A percentile compares a stretch with the other conserved stretches of the same genome.
Conservation (phyloP, 2,113 vertebrate genomes). For the Sialia sialis region DNA sequence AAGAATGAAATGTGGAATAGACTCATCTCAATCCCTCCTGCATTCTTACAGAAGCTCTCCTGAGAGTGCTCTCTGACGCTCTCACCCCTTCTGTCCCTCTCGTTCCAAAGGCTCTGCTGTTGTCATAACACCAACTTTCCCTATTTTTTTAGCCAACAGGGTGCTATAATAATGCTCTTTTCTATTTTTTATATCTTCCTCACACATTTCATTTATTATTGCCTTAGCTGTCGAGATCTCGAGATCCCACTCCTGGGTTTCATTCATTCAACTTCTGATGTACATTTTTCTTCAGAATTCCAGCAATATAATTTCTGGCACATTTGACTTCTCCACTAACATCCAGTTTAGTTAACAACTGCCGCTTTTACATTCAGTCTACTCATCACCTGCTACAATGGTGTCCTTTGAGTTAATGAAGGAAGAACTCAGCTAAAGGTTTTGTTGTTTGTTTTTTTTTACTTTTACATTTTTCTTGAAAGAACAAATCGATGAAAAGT, state of each 20-base stretch:
- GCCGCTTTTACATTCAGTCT: not conserved
- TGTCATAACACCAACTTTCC: not conserved
- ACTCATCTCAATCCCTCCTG: not conserved
- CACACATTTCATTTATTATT: not conserved
- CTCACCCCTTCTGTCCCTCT: not conserved
- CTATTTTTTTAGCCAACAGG: not conserved
- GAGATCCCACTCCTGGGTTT: not conserved
- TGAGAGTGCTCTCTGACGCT: not conserved
- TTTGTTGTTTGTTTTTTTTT: not conserved
- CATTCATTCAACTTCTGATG: not conserved
- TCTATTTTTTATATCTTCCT: not conserved
- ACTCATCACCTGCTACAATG: not conserved
- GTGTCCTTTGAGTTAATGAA: not conserved
- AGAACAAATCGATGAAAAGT: not conserved
- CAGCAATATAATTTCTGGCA: not conserved
- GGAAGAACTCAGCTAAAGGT: not conserved
- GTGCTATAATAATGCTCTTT: not conserved
- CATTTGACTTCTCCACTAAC: not conserved
- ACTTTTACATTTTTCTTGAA: not conserved
- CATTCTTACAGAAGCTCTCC: not conserved
- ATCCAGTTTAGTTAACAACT: not conserved
- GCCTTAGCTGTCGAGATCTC: not conserved
- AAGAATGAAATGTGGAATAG: not conserved
- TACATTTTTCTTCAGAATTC: not conserved
- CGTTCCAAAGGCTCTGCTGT: not conserved